Evolutionary conservation across 2,797 vertebrate species (phyloP).

Genomic region (Eospalax fontanierii): DNA sequence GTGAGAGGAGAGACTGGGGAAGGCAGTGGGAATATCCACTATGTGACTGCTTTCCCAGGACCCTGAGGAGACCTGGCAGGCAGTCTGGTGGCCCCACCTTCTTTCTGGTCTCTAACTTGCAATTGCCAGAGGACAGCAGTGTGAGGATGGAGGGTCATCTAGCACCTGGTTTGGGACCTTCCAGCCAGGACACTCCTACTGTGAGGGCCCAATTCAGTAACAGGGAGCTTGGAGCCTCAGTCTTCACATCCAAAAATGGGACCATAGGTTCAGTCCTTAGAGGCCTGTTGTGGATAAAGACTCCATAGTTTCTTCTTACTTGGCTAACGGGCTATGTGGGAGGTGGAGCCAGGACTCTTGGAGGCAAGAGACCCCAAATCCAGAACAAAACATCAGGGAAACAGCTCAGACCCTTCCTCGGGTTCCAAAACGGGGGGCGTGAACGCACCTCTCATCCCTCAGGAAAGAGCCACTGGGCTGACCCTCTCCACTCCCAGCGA

Average conservation of each 20-base stretch:
- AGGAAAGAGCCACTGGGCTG: background rate
- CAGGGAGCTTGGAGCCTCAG: background rate
- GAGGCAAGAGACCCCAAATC: too few species aligned
- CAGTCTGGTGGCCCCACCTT: background rate
- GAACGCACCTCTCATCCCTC: rapidly evolving
- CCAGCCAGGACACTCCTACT: background rate
- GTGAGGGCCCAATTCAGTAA: background rate
- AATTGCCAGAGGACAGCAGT: rapidly evolving
- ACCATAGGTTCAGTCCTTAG: background rate
- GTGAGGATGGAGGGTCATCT: background rate
- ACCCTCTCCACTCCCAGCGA: background rate
- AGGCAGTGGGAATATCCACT: too few species aligned
- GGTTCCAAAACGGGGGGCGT: rapidly evolving
- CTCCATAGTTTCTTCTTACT: background rate
- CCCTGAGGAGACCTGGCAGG: rapidly evolving
- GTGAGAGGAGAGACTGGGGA: background rate
- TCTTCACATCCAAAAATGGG: background rate
- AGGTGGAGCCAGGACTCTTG: too few species aligned
- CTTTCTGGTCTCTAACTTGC: background rate
- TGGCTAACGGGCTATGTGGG: background rate
- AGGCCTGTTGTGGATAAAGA: background rate
- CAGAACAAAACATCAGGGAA: too few species aligned
- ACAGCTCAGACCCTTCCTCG: background rate
- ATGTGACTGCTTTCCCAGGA: rapidly evolving
- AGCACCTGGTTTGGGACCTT: background rate